A percentile compares a stretch with the other conserved stretches of the same genome.
These are phyloP conservation scores for Stegodyphus mimosarum DNA, from an alignment of 1,140 invertebrate genomes.

Conservation along the genomic window DNA sequence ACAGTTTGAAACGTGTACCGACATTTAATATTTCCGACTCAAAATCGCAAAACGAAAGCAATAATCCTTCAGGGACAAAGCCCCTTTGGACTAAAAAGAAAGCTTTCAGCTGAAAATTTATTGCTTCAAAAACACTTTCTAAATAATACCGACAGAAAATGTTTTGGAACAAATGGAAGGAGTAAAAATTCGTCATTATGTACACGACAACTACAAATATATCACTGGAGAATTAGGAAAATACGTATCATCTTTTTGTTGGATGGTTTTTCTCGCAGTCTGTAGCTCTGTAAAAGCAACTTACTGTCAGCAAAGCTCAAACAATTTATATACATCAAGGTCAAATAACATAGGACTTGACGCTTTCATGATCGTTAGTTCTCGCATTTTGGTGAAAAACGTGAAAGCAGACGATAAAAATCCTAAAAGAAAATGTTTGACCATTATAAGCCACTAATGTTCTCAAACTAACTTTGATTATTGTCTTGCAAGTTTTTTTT, in stretches of 20 bases:
- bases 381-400: slow-evolving; percentile 46
- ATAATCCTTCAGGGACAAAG: no score
- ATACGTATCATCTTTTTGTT: not conserved
- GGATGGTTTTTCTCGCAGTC: not conserved
- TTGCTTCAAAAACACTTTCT: no score
- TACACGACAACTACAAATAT: no score
- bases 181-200: no score
- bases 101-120: no score
- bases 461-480: slow-evolving; percentile 57
- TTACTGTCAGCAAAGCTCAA: slow-evolving; percentile 1
- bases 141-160: no score
- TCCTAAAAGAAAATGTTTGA: slow-evolving; percentile 43
- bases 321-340: not conserved
- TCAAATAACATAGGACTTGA: slow-evolving; percentile 44
- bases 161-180: no score
- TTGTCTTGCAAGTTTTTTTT: slow-evolving; percentile 43
- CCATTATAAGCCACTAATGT: slow-evolving; percentile 59
- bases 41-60: no score
- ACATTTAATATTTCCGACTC: no score
- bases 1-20: no score
- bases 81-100: no score
- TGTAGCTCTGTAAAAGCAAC: not conserved
- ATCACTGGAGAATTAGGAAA: no score
- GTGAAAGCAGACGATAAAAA: slow-evolving; percentile 49
- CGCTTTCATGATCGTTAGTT: slow-evolving; percentile 29